Evolutionary conservation across 2,797 vertebrate genomes (phyloP).

Genomic region (Psittacula echo): DNA sequence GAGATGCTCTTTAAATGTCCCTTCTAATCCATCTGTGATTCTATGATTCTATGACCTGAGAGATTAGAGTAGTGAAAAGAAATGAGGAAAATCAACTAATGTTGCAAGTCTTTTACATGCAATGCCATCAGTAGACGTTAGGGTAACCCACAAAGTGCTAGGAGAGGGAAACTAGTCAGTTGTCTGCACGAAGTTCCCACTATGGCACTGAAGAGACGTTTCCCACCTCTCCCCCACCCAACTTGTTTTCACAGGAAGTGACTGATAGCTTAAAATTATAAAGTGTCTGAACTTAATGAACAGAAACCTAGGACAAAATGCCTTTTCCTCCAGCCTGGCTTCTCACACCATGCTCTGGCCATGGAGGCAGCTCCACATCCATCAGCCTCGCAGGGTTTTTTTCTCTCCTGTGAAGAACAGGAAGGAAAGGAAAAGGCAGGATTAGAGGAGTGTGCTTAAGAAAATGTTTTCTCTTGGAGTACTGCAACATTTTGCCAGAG

Average conservation of each 20-base stretch:
- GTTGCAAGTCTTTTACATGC: not conserved
- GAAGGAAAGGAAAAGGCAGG: not conserved
- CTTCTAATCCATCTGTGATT: not conserved
- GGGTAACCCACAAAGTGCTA: not conserved
- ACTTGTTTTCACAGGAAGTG: not conserved
- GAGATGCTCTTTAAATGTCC: not conserved
- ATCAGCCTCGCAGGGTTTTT: no score
- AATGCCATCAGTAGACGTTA: not conserved
- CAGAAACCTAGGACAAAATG: not conserved
- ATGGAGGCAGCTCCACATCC: not conserved
- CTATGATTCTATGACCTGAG: not conserved
- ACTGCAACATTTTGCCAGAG: not conserved
- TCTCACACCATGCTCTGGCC: not conserved
- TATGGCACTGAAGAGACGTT: not conserved
- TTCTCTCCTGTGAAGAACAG: not conserved
- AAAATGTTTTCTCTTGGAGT: not conserved
- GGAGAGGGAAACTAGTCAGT: not conserved
- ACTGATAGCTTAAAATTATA: not conserved
- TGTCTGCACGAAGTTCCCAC: not conserved
- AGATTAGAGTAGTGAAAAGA: not conserved
- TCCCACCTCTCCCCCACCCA: not conserved
- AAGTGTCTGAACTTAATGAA: not conserved
- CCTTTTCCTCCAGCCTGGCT: not conserved
- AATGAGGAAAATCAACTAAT: not conserved
- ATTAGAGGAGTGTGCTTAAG: not conserved